Evolutionary conservation across 2,797 vertebrate genomes (phyloP).

Genomic region (Sciurus vulgaris): DNA sequence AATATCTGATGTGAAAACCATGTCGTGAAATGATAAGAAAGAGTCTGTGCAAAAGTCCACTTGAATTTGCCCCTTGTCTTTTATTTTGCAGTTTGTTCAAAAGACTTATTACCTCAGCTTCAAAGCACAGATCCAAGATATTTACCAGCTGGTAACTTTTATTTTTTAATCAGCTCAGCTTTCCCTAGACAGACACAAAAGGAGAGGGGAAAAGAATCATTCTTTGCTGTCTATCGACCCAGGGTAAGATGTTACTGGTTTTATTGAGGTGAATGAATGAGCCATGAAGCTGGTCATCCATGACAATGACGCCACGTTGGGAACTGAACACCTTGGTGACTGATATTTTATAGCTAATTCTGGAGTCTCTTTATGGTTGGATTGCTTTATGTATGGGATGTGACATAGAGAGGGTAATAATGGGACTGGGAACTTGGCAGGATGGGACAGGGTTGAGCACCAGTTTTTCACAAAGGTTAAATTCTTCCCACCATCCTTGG

Average conservation of each 20-base stretch:
- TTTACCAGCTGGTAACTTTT: slow-evolving; percentile 63
- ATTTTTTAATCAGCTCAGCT: slow-evolving; percentile 52
- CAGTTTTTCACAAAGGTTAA: not conserved
- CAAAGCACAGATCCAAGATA: slow-evolving; percentile 63
- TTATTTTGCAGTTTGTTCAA: slow-evolving; percentile 60
- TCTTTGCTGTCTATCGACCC: not conserved
- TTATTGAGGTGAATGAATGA: not conserved
- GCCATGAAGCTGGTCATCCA: not conserved
- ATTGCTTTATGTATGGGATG: not conserved
- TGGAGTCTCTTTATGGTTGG: not conserved
- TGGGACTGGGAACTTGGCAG: not conserved
- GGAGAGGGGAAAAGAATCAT: not conserved
- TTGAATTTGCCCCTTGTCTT: slow-evolving; percentile 65
- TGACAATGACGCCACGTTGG: not conserved
- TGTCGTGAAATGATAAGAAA: slow-evolving; percentile 60
- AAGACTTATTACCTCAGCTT: slow-evolving; percentile 58
- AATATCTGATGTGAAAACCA: slow-evolving; percentile 77
- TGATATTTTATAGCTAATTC: not conserved
- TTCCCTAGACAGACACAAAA: slow-evolving; percentile 48
- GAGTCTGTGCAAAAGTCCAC: slow-evolving; percentile 43
- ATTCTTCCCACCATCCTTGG: not conserved
- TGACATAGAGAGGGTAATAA: not conserved
- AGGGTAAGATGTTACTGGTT: not conserved
- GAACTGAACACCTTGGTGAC: not conserved
- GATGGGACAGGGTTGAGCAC: not conserved